These are phyloP conservation scores for Cololabis saira DNA, from an alignment of 2,113 vertebrate genomes.

Conservation along the genomic window DNA sequence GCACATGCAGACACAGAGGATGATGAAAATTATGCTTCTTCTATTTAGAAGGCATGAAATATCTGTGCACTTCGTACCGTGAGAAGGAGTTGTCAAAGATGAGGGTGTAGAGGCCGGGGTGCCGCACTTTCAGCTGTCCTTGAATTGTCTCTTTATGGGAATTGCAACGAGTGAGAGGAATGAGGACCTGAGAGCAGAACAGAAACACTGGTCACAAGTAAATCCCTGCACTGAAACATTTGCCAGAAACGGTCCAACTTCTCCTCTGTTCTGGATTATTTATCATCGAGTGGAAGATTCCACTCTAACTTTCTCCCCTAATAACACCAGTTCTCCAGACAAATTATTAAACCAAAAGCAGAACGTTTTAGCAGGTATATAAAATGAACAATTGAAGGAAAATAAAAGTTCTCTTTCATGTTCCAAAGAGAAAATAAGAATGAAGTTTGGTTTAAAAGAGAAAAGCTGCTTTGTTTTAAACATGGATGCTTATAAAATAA, in stretches of 20 bases:
- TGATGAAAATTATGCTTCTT: neutral
- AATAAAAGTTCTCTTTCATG: too few relatives aligned
- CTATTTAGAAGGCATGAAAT: neutral
- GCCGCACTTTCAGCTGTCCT: constrained; percentile 91
- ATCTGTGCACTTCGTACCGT: constrained; percentile 77
- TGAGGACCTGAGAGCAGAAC: constrained; percentile 88
- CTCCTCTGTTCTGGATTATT: too few relatives aligned
- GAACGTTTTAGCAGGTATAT: too few relatives aligned
- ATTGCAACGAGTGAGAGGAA: constrained; percentile 92
- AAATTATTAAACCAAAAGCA: too few relatives aligned
- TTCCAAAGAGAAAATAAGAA: too few relatives aligned
- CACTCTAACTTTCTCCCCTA: too few relatives aligned
- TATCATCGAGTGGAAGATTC: too few relatives aligned
- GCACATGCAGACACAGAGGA: neutral
- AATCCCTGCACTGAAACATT: constrained; percentile 1
- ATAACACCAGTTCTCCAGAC: too few relatives aligned
- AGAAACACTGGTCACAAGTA: constrained; percentile 17
- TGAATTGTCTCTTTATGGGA: constrained; percentile 92
- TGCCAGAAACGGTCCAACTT: neutral
- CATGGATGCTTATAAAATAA: too few relatives aligned
- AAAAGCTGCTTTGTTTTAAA: too few relatives aligned
- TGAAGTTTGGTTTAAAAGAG: too few relatives aligned
- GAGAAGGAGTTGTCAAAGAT: constrained; percentile 98
- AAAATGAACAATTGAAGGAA: too few relatives aligned
- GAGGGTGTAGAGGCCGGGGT: constrained; percentile 88